Percentiles rank a stretch among this genome's conserved stretches.
Conservation (phyloP, 2,113 vertebrate species). For the Catagonus wagneri region DNA sequence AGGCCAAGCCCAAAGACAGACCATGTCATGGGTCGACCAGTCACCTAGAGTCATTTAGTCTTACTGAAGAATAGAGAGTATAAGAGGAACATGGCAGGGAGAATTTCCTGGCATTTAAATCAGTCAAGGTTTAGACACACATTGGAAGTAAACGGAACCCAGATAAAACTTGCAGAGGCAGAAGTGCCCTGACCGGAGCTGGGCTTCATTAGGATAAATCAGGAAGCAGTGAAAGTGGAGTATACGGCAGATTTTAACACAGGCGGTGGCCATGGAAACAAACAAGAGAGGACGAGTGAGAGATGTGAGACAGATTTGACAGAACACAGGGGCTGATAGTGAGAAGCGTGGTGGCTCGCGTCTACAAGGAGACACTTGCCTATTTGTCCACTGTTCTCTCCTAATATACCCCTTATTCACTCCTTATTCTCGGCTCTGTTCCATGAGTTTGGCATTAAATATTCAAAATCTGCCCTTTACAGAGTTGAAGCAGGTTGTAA, state of each 20-base stretch:
- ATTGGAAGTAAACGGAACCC: background rate
- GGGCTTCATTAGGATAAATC: rapidly evolving
- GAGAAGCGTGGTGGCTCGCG: rapidly evolving
- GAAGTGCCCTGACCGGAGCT: background rate
- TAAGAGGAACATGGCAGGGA: background rate
- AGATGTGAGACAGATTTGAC: rapidly evolving
- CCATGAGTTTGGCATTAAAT: background rate
- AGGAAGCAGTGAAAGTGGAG: background rate
- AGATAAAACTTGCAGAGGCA: background rate
- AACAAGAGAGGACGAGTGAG: no score
- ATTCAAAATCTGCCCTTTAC: conserved; percentile 9
- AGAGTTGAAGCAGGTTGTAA: background rate
- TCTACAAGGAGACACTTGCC: rapidly evolving
- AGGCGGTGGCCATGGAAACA: background rate
- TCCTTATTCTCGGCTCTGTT: background rate
- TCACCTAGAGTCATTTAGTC: rapidly evolving
- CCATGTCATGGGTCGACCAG: background rate
- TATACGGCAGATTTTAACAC: background rate
- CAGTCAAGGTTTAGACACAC: rapidly evolving
- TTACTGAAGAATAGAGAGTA: rapidly evolving
- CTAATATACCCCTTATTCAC: background rate
- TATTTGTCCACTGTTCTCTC: background rate
- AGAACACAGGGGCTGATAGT: rapidly evolving
- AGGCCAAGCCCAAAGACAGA: background rate
- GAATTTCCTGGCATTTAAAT: background rate